These are phyloP conservation scores for Emydocephalus ijimae DNA, from an alignment of 2,113 vertebrate species.

Conservation along the genomic window DNA sequence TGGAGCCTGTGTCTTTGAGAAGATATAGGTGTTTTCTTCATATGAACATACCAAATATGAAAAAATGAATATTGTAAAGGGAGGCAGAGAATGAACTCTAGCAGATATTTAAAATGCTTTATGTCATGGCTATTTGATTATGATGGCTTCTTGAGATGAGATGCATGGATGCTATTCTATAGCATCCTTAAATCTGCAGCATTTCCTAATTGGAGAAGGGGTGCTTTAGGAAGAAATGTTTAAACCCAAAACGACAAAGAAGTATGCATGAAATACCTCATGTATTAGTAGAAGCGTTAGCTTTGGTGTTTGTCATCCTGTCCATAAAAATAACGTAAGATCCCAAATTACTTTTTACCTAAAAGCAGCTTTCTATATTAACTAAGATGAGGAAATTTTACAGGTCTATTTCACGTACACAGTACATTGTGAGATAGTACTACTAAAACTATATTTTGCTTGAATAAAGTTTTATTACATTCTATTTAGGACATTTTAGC, in stretches of 20 bases:
- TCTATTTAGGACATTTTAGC: slow-evolving; percentile 28
- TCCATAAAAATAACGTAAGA: neutral
- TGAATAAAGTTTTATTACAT: slow-evolving; percentile 21
- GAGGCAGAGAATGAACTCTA: slow-evolving; percentile 3
- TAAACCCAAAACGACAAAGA: neutral
- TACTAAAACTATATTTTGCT: slow-evolving; percentile 1
- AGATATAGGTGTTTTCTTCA: neutral
- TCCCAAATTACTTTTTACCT: slow-evolving; percentile 37
- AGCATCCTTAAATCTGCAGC: neutral
- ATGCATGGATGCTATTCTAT: neutral
- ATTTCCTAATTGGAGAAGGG: neutral
- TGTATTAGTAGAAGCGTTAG: neutral
- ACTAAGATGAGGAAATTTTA: neutral
- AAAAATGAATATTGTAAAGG: neutral
- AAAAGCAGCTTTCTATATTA: slow-evolving; percentile 33
- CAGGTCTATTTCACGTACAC: neutral
- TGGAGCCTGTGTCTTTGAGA: neutral
- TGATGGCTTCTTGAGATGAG: neutral
- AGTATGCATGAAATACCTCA: neutral
- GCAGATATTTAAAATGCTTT: neutral
- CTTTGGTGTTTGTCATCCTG: neutral
- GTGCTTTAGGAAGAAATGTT: neutral
- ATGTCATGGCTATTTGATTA: neutral
- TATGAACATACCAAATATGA: slow-evolving; percentile 13
- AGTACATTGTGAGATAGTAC: slow-evolving; percentile 3